phyloP scores from a whole-genome alignment of 1,140 invertebrate species.

The Drosophila sulfurigaster region DNA sequence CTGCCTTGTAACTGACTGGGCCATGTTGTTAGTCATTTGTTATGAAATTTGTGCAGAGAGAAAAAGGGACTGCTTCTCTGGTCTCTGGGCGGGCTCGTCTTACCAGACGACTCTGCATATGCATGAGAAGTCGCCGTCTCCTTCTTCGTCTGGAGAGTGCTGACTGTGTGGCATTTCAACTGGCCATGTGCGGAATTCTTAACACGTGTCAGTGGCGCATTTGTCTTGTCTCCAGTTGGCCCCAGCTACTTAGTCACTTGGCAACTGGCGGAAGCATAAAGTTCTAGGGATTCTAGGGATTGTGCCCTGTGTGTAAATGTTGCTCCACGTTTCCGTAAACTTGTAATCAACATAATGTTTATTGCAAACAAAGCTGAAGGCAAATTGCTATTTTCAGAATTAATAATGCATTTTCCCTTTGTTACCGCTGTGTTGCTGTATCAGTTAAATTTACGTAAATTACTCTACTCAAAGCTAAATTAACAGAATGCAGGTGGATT shows the following conservation, averaged over 20 bases:
- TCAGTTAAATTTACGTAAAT: neutral
- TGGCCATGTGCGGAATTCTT: slow-evolving; percentile 74
- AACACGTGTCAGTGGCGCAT: slow-evolving; percentile 75
- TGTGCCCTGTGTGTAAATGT: slow-evolving; percentile 16
- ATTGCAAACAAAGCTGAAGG: slow-evolving; percentile 13
- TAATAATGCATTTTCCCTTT: neutral
- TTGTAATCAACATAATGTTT: slow-evolving; percentile 24
- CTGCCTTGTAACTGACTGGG: slow-evolving; percentile 59
- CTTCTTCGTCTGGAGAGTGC: neutral
- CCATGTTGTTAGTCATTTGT: slow-evolving; percentile 82
- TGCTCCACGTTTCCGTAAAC: slow-evolving; percentile 24
- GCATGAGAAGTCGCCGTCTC: slow-evolving; percentile 48
- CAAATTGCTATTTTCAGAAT: slow-evolving; percentile 17
- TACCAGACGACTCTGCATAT: slow-evolving; percentile 61
- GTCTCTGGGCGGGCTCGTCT: slow-evolving; percentile 44
- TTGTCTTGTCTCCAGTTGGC: slow-evolving; percentile 43
- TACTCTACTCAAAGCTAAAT: neutral
- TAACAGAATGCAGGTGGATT: neutral
- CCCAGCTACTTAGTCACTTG: neutral
- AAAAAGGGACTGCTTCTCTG: slow-evolving; percentile 48
- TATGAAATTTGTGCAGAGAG: slow-evolving; percentile 62
- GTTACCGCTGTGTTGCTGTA: neutral
- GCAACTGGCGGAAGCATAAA: slow-evolving; percentile 12
- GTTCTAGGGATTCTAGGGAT: slow-evolving; percentile 35
- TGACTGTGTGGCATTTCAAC: slow-evolving; percentile 74